A percentile compares a stretch with the other conserved stretches of the same genome.
Conservation (phyloP, 2,113 vertebrate genomes). For the Syngnathoides biaculeatus region DNA sequence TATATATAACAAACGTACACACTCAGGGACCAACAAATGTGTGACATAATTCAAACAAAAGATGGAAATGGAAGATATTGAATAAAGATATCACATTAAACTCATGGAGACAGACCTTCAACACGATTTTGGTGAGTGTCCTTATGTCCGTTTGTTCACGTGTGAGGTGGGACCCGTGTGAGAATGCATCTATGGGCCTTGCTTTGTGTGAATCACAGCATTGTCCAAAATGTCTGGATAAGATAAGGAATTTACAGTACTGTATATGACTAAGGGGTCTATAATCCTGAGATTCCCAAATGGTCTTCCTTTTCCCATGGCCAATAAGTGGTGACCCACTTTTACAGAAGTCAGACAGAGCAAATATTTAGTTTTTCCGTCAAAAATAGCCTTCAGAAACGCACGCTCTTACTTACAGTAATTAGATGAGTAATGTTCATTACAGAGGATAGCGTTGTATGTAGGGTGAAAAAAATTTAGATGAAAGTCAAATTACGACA, state of each 20-base stretch:
- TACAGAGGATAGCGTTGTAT: background rate
- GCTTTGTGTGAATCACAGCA: background rate
- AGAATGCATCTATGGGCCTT: too few species aligned
- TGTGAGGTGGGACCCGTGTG: too few species aligned
- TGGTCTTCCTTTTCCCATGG: background rate
- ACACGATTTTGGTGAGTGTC: too few species aligned
- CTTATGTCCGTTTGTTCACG: too few species aligned
- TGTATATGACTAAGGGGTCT: background rate
- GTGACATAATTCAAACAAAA: background rate
- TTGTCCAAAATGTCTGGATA: background rate
- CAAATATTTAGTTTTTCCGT: background rate
- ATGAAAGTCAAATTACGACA: background rate
- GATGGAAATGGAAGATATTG: background rate
- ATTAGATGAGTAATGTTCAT: background rate
- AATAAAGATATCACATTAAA: background rate
- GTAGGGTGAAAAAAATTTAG: background rate
- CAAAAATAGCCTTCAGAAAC: background rate
- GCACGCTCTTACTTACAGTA: background rate
- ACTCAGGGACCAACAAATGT: background rate
- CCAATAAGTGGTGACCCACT: background rate
- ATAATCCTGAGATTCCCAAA: background rate
- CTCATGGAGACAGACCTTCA: too few species aligned
- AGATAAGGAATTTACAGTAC: background rate
- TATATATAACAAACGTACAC: too few species aligned
- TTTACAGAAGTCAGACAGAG: background rate